These are phyloP conservation scores for Macrophya annulata DNA, from an alignment of 2,888 invertebrate genomes.

Conservation along the genomic window DNA sequence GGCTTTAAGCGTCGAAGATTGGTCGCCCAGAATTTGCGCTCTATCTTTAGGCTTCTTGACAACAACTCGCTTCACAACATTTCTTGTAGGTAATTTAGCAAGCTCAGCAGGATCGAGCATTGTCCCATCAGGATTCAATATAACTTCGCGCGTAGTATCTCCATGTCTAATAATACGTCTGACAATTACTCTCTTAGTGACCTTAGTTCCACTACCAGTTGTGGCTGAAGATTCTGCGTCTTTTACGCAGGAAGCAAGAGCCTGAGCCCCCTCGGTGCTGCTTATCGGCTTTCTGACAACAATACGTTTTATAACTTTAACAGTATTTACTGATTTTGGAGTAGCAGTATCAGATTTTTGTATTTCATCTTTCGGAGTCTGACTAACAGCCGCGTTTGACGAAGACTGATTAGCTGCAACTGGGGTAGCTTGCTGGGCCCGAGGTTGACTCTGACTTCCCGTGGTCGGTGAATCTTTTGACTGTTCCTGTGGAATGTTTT, in stretches of 20 bases:
- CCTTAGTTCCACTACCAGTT: conserved; percentile 66
- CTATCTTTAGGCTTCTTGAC: conserved; percentile 76
- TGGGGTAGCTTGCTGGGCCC: conserved; percentile 50
- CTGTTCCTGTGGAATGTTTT: conserved; percentile 68
- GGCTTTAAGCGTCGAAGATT: conserved; percentile 35
- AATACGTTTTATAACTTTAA: conserved; percentile 77
- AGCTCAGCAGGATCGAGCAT: conserved; percentile 76
- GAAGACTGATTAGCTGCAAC: conserved; percentile 36
- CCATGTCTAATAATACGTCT: conserved; percentile 77
- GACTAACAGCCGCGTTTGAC: background rate
- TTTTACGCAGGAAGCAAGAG: conserved; percentile 62
- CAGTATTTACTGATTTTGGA: conserved; percentile 70
- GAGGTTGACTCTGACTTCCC: conserved; percentile 30
- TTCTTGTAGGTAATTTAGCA: conserved; percentile 76
- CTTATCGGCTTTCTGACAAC: conserved; percentile 73
- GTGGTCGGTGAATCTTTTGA: conserved; percentile 61
- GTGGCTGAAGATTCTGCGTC: conserved; percentile 63
- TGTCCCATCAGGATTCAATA: conserved; percentile 78
- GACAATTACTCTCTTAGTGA: conserved; percentile 76
- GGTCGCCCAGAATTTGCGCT: conserved; percentile 64
- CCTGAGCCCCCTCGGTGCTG: conserved; percentile 62
- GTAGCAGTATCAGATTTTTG: conserved; percentile 60
- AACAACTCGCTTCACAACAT: conserved; percentile 77
- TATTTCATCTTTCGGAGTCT: conserved; percentile 67
- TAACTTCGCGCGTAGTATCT: conserved; percentile 76